Evolutionary conservation across 2,113 vertebrate genomes (phyloP), one percentile per base, ranked within the genome.

Genomic region (Sorex fumeus): DNA sequence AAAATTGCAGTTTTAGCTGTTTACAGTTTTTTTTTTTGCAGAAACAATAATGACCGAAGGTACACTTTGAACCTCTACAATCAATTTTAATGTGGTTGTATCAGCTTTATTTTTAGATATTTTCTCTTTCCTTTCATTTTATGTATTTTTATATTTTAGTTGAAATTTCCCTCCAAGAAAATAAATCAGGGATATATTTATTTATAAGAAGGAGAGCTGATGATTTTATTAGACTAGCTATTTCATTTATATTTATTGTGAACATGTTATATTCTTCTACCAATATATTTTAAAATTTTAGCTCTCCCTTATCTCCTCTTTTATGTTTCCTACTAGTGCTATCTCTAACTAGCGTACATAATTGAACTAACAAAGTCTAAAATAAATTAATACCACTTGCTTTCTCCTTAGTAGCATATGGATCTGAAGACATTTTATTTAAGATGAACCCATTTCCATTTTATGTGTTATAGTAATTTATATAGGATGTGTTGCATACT

Each of bases 21-120:
- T 91, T 77, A 81, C 27, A n/a, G n/a, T n/a, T n/a, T n/a, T n/a
- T 2, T 36, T 95, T 93, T 84, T 80, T 47, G 80, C 6, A 27
- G 25, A 80, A 72, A 57, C 18, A 71, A 53, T 50, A 47, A 27
- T 76, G 4, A 45, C 40, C 84, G 76, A 66, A 47, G 21, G 36
- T 47, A 47, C 50, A 19, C 18, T 62, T 72, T 78, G 45, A 85
- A 83, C 62, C 28, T 64, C 19, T 53, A 8, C 8, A 76, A 5
- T 40, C 23, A 67, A 60, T 82, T 27, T 45, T 60, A 72, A 67
- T 60, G 27, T 74, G n/a, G 6, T 5, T 74, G 7, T 18, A 34
- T 5, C 5, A 62, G 18, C 12, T 92, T 77, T 78, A 62, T 28
- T 90, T 80, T 71, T n/a, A 9, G 71, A 62, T 36, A 36, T 75